Conservation (phyloP, 2,113 vertebrate genomes). For the Erpornis zantholeuca region DNA sequence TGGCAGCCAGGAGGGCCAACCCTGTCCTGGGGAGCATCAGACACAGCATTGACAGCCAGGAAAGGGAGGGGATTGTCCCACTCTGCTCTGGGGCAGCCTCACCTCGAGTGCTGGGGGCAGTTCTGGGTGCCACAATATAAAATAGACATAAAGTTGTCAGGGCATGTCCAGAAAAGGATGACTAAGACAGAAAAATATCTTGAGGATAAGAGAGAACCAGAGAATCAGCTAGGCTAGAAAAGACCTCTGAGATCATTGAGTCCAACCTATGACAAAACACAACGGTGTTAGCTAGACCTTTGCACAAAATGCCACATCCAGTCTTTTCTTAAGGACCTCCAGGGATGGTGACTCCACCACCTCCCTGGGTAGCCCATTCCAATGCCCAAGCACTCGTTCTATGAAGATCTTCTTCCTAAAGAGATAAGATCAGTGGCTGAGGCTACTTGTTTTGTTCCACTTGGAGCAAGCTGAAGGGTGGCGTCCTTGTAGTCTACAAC, state of each 20-base stretch:
- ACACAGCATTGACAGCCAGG: rapidly evolving
- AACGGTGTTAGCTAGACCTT: neutral
- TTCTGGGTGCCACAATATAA: neutral
- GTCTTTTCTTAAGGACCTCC: neutral
- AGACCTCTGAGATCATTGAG: neutral
- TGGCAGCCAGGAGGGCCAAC: neutral
- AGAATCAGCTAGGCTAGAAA: neutral
- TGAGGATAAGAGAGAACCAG: neutral
- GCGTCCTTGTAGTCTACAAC: rapidly evolving
- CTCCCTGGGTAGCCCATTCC: neutral
- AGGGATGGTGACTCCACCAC: neutral
- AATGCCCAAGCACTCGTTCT: neutral
- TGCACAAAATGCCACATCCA: neutral
- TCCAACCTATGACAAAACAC: neutral
- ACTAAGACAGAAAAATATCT: neutral
- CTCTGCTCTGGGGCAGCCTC: rapidly evolving
- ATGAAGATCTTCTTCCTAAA: neutral
- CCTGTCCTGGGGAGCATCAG: rapidly evolving
- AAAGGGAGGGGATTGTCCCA: neutral
- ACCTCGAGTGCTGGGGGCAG: rapidly evolving
- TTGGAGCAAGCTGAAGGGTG: neutral
- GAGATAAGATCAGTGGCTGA: neutral
- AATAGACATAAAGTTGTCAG: neutral
- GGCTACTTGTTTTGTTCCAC: neutral
- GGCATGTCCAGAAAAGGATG: rapidly evolving